A percentile compares a stretch with the other conserved stretches of the same genome.
Conservation (phyloP, 2,113 vertebrate genomes). For the Elanus axillaris region DNA sequence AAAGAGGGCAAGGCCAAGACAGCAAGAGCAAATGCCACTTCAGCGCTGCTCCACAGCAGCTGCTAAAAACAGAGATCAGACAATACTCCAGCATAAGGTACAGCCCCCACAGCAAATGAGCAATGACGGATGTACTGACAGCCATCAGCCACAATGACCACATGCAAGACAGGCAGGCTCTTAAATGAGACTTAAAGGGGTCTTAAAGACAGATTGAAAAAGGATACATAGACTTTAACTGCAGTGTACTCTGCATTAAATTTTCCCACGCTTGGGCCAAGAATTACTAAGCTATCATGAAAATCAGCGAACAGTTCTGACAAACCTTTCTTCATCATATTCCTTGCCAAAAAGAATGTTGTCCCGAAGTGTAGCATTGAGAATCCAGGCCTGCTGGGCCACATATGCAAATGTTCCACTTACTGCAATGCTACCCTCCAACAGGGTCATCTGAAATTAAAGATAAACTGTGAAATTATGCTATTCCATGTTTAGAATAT, state of each 20-base stretch:
- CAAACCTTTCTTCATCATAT: conserved; percentile 89
- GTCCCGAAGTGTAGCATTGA: conserved; percentile 86
- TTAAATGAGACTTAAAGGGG: not conserved
- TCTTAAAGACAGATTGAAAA: not conserved
- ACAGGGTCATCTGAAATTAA: conserved; percentile 82
- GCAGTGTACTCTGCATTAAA: not conserved
- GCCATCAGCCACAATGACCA: not conserved
- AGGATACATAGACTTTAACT: not conserved
- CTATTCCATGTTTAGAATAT: not conserved
- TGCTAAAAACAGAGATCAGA: not conserved
- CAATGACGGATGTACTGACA: not conserved
- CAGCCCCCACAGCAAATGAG: not conserved
- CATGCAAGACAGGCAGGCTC: not conserved
- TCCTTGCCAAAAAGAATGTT: conserved; percentile 93
- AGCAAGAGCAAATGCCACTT: not conserved
- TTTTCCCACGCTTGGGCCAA: not conserved
- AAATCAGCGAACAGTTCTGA: not conserved
- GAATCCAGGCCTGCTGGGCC: conserved; percentile 93
- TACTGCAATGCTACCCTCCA: conserved; percentile 85
- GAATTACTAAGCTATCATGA: not conserved
- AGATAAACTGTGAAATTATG: not conserved
- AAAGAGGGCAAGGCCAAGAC: not conserved
- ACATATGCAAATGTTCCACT: conserved; percentile 86
- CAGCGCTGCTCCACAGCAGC: not conserved
- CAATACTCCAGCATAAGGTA: not conserved